phyloP scores from a whole-genome alignment of 2,797 vertebrate genomes.

The Ibycter americanus region DNA sequence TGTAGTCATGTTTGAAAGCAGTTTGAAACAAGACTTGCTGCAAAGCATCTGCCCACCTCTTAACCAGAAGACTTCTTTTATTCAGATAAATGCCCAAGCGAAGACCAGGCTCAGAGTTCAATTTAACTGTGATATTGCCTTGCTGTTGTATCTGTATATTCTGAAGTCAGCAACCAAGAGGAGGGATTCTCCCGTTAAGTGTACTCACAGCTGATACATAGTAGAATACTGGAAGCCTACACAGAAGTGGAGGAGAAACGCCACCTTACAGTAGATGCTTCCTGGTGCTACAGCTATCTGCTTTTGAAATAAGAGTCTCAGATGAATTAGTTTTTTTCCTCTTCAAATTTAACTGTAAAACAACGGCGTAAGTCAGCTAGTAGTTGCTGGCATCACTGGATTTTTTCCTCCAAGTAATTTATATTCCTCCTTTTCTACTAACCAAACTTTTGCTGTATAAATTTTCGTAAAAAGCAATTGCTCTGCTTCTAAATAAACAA shows the following conservation, averaged over 20 bases:
- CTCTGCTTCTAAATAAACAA: not conserved
- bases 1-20: not conserved
- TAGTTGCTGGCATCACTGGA: not conserved
- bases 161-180: not conserved
- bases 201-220: not conserved
- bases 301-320: not conserved
- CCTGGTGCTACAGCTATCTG: not conserved
- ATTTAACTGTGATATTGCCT: fast-evolving
- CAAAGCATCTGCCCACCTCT: not conserved
- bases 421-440: not conserved
- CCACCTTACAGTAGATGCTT: not conserved
- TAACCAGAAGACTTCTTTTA: not conserved
- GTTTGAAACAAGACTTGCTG: not conserved
- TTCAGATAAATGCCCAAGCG: not conserved
- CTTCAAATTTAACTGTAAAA: not conserved
- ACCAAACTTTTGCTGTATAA: not conserved
- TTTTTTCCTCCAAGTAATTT: not conserved
- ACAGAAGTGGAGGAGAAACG: not conserved
- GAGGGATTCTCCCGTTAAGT: not conserved
- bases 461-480: not conserved
- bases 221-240: not conserved
- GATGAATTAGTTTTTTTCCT: not conserved
- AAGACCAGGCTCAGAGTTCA: not conserved
- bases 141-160: not conserved
- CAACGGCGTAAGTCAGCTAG: not conserved